Base-by-base conservation (phyloP, 2,888 invertebrate species). In the Calameuta pallipes region DNA sequence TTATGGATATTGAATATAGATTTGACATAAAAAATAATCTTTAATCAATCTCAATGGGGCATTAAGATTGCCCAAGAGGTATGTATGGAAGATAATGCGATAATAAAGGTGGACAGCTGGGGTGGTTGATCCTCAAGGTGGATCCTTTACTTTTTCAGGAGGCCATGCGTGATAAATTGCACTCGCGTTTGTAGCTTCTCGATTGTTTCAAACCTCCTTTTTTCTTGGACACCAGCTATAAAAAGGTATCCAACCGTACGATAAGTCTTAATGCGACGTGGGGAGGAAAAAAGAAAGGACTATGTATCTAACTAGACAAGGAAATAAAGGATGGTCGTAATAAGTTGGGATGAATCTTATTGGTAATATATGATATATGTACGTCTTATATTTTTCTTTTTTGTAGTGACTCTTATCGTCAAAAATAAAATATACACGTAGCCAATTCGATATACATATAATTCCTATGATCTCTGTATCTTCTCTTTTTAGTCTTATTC, bases 91-190 rank as follows among this genome's bases (percentile, higher is more conserved):
- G 13, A 81, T 83, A 81, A 84, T 80, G 78, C 83, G 81, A 81
- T 82, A 81, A 80, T 78, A 77, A 80, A 78, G 80, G 75, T 77
- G 69, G 74, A 30, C 36, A 35, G 71, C 70, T 15, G 71, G 31
- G 30, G 3, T 23, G 31, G 31, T 4, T 34, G 71, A 31, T 34
- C 6, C 37, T 15, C 35, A 31, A 23, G 56, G 35, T 74, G 71
- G 34, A 69, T 77, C 76, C 80, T 76, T 76, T 75, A 80, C 81
- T 86, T 89, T 89, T 89, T 87, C 87, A 89, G 84, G 87, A 86
- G 77, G 78, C 82, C 81, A 85, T 86, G 87, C 89, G 87, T 88
- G 86, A 89, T 88, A 84, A 89, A 89, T 89, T 82, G 83, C 82
- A 75, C 81, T 78, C 76, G 68, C 41, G 11, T 71, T 78, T 81